Percentiles rank a stretch among this genome's conserved stretches.
Conservation (phyloP, 2,797 vertebrate genomes). For the Kryptolebias ocellatus region DNA sequence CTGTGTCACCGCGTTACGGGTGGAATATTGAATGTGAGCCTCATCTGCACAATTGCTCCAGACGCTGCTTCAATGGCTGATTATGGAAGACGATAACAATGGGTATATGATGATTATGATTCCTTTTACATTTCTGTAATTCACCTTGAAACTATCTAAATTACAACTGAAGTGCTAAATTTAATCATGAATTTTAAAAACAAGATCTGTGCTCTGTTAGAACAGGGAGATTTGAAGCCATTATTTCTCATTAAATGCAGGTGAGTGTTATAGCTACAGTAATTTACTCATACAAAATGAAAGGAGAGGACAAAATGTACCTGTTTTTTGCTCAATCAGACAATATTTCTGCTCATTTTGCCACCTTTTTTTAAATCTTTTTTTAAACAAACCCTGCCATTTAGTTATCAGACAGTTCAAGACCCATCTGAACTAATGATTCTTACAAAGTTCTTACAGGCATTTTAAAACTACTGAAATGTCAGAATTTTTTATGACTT, state of each 20-base stretch:
- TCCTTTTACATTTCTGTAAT: slow-evolving; percentile 20
- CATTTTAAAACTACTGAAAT: not conserved
- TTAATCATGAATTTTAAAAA: slow-evolving; percentile 3
- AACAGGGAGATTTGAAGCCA: not conserved
- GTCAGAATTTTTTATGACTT: not conserved
- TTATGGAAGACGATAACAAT: slow-evolving; percentile 28
- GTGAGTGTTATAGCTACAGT: not conserved
- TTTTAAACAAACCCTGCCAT: no score
- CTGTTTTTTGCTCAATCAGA: no score
- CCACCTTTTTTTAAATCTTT: no score
- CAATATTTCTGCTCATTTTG: no score
- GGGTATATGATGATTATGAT: slow-evolving; percentile 17
- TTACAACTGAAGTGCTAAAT: not conserved
- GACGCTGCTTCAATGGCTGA: slow-evolving; percentile 40
- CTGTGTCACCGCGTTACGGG: slow-evolving; percentile 43
- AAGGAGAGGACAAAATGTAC: slow-evolving; percentile 2
- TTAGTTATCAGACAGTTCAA: no score
- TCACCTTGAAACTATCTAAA: not conserved
- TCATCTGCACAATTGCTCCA: slow-evolving; percentile 49
- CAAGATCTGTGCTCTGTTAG: not conserved
- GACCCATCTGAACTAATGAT: no score
- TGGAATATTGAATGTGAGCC: slow-evolving; percentile 56
- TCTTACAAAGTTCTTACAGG: no score
- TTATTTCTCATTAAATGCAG: not conserved
- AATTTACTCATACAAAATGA: not conserved